Percentiles rank a stretch among this genome's conserved stretches.
Evolutionary conservation across 2,113 vertebrate genomes (phyloP).

Genomic region (Bubo scandiacus): DNA sequence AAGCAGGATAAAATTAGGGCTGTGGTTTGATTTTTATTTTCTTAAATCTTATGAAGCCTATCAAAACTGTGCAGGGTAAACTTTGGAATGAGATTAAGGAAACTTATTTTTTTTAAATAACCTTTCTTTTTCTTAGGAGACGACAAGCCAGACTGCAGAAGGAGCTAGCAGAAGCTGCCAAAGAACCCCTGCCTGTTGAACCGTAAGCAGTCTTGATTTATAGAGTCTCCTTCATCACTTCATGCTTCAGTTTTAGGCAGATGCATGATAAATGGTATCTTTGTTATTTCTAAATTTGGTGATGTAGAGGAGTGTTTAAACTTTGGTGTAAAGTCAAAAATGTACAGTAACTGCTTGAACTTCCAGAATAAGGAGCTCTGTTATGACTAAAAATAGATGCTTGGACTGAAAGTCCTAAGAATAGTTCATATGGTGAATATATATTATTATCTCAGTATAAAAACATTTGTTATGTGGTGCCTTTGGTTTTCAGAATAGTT

Average conservation of each 20-base stretch:
- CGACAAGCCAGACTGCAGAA: conserved; percentile 95
- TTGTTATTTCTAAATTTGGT: not conserved
- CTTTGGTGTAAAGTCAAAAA: not conserved
- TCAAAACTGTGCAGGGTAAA: not conserved
- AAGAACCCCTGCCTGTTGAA: conserved; percentile 91
- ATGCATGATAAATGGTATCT: not conserved
- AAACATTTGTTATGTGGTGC: not conserved
- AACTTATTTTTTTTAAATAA: not conserved
- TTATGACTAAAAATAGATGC: not conserved
- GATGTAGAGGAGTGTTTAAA: not conserved
- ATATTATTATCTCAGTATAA: not conserved
- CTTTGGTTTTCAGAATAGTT: not conserved
- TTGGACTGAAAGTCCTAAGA: not conserved
- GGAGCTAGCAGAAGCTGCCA: conserved; percentile 95
- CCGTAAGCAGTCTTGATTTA: conserved; percentile 79
- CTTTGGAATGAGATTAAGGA: not conserved
- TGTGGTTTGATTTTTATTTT: not conserved
- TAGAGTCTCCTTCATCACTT: not conserved
- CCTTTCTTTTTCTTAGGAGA: conserved; percentile 71
- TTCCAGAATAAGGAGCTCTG: not conserved
- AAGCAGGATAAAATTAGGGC: not conserved
- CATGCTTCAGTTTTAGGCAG: not conserved
- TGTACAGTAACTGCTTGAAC: not conserved
- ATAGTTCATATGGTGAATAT: not conserved
- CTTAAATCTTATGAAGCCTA: not conserved